Base-by-base conservation (phyloP, 2,888 invertebrate species). In the Amblyteles armatorius region DNA sequence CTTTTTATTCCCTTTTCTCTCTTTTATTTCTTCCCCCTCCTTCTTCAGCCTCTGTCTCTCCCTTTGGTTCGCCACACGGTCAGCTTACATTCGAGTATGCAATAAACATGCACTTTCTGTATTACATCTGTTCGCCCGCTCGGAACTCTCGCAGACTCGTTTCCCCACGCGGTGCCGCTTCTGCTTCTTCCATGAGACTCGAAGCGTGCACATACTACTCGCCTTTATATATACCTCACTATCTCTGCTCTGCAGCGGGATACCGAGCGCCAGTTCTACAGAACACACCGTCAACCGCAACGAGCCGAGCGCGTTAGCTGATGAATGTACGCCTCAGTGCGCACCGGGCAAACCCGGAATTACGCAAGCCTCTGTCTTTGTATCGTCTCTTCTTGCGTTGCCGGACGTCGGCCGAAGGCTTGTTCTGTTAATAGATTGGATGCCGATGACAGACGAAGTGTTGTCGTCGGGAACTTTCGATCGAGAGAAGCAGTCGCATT, bases 31-130 rank as follows among this genome's bases (percentile, higher is more conserved):
- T 69, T 40, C 63, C 69, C 79, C 60, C 79, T 74, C 50, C 55
- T 44, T 29, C 60, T 82, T 71, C 76, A 71, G 60, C 52, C 67
- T 57, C 68, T 72, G 65, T 82, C 76, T 33, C 40, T 60, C 73
- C 79, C 72, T 65, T 79, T 73, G 77, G 80, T 86, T 84, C 79
- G 65, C 82, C 80, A 82, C 76, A 73, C 73, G 85, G 88, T 73
- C 88, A 83, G 84, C 86, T 88, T 85, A 87, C 86, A 87, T 87
- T 82, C 86, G 83, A 86, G 86, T 88, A 87, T 80, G 87, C 87
- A 87, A 89, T 88, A 89, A 89, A 89, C 88, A 88, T 89, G 87
- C 87, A 88, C 89, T 89, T 88, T 88, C 88, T 85, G 87, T 86
- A 85, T 87, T 88, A 87, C 87, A 85, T 88, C 87, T 87, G 87